Base-by-base conservation (phyloP, 2,113 vertebrate genomes). In the Prietella phreatophila region DNA sequence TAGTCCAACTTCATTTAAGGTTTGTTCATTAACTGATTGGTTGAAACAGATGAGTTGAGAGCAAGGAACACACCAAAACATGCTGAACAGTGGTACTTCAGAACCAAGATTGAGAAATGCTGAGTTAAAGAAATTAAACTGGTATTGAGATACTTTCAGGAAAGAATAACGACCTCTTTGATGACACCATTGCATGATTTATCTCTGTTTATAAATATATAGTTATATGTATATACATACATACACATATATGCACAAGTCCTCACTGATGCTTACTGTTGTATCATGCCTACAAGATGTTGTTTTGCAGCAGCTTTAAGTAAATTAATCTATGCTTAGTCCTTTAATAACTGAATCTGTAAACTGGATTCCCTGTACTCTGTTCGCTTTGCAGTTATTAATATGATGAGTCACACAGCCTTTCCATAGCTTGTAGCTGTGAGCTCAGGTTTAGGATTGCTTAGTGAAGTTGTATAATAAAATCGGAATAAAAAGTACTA, bases 221-320 rank as follows among this genome's bases (percentile, higher is more conserved):
- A 50, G 33, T n/a, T 53, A 50, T 61, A 65, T 79, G 47, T 50
- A 50, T 50, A 50, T 50, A 10, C 47, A 50, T 50, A 10, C 47
- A 50, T 50, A 50, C 47, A 42, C 65, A 2, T 25, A 60, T 63
- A 56, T 56, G 55, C 14, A 56, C 55, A 56, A 56, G 20, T 78
- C 25, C 33, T 61, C 2, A 60, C 39, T 85, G 67, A 53, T 30
- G 47, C 20, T 79, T 0, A 19, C 15, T n/a, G 33, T 22, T 42
- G 47, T 73, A 56, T 47, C 42, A 55, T 80, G 73, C 36, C 67
- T 86, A 71, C 60, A 58, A 76, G 83, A 60, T 79, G 79, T 85
- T 81, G 75, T 83, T 88, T 88, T 79, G 7, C n/a, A 61, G 56
- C 84, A 42, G 36, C 25, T 82, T 90, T 75, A 85, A 30, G n/a